Conservation (phyloP, 2,888 invertebrate species). For the Isotomurus palustris region DNA sequence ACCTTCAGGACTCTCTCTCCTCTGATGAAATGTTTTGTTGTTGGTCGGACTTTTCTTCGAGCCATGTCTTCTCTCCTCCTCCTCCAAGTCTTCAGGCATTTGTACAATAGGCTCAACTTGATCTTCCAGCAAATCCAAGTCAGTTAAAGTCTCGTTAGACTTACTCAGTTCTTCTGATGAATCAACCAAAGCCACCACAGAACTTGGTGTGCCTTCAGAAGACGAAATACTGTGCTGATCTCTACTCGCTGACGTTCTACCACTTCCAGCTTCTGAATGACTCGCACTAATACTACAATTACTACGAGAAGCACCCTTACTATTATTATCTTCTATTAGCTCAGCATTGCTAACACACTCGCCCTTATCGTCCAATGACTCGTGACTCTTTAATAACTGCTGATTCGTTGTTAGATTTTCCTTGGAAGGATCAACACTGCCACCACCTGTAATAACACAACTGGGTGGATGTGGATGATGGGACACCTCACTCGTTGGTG, state of each 20-base stretch:
- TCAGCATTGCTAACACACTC: background rate
- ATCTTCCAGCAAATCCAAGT: slow-evolving; percentile 4
- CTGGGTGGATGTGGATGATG: too few relatives aligned
- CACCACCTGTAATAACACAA: too few relatives aligned
- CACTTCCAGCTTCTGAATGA: slow-evolving; percentile 3
- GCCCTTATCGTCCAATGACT: slow-evolving; percentile 34
- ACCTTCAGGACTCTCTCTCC: slow-evolving; percentile 39
- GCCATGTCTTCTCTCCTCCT: slow-evolving; percentile 3
- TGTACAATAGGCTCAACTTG: slow-evolving; percentile 7
- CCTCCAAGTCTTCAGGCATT: slow-evolving; percentile 17
- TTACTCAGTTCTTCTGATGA: slow-evolving; percentile 34
- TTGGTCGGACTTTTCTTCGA: background rate
- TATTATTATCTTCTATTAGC: background rate
- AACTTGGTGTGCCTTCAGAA: too few relatives aligned
- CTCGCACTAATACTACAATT: slow-evolving; percentile 20
- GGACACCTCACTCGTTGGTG: background rate
- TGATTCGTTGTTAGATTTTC: background rate
- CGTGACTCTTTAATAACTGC: slow-evolving; percentile 2
- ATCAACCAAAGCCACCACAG: slow-evolving; percentile 20
- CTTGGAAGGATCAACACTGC: too few relatives aligned
- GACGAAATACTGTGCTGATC: too few relatives aligned
- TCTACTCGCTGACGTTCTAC: too few relatives aligned
- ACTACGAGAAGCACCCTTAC: background rate
- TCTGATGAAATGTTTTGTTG: slow-evolving; percentile 17
- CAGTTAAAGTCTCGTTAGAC: slow-evolving; percentile 29